Base-by-base conservation (phyloP, 2,888 invertebrate species). In the Keiferia lycopersicella region DNA sequence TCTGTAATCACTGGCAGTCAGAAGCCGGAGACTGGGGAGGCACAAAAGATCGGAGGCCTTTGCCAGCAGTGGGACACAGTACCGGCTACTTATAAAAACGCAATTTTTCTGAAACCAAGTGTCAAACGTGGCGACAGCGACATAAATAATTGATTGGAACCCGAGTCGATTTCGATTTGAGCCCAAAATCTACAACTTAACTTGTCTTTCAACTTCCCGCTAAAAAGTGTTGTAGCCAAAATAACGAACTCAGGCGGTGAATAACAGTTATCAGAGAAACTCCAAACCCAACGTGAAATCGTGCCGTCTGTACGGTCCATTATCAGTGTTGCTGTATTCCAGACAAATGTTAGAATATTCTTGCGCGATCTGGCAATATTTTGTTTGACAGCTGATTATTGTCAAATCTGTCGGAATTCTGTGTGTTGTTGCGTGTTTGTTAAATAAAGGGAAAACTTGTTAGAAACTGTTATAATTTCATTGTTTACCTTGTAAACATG, bases 401-500 rank as follows among this genome's bases (percentile, higher is more conserved):
- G 39, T 61, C 41, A 61, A 20, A 51, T 34, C 51, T 30, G 34
- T 39, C 11, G 18, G 14, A 51, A 41, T 51, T 51, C 7, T 16
- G 34, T 50, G 12, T 20, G 1, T 41, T 59, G 56, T 26, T 22
- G 20, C 18, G 12, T 50, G 12, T 14, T n/a, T 38, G 45, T 22
- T 1, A n/a, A 39, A 22, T 62, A n/a, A n/a, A 39, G 18, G 22
- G 50, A 51, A 65, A 63, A 63, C 39, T 57, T 63, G 22, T 18
- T 22, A 8, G 45, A 62, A 65, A 61, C 14, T 53, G 38, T 56
- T 18, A 41, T 7, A 12, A 62, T 38, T 45, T 14, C 39, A 16
- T 41, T 58, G 38, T 20, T 60, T 7, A 22, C 12, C 10, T 16
- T 26, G 56, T 69, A 65, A 86, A 73, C 67, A 89, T 88, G 88